These are phyloP conservation scores for Hydrozoanthus tunicans DNA, from an alignment of 64 coral and sea anemone species.

Conservation along the genomic window DNA sequence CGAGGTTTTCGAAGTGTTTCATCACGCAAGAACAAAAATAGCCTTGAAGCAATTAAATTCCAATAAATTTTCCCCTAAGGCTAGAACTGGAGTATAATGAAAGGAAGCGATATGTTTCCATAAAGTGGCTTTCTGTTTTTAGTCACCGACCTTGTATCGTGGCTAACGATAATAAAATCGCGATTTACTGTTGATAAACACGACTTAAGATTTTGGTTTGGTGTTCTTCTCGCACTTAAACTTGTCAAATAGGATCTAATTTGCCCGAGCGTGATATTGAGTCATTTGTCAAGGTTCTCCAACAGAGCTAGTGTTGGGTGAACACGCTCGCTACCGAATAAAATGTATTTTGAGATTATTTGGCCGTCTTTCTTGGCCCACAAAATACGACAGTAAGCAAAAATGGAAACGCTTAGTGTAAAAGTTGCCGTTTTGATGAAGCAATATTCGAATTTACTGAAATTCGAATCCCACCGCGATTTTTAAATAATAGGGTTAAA, in stretches of 20 bases:
- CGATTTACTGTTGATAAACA: not conserved
- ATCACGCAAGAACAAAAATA: not conserved
- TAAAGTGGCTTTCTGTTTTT: not conserved
- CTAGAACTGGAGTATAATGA: conserved; percentile 12
- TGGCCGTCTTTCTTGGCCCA: not conserved
- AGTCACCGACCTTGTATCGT: not conserved
- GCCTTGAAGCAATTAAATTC: conserved; percentile 19
- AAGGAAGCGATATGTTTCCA: not conserved
- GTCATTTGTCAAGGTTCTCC: not conserved
- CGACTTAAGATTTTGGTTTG: not conserved
- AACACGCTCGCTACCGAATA: not conserved
- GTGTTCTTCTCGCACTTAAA: not conserved
- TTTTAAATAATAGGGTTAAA: not conserved
- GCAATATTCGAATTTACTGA: no score
- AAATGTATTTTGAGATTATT: not conserved
- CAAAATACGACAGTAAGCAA: not conserved
- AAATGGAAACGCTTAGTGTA: not conserved
- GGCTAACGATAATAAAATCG: not conserved
- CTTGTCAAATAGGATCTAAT: not conserved
- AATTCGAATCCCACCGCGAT: not conserved
- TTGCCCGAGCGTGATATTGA: not conserved
- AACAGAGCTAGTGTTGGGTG: not conserved
- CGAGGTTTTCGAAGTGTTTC: not conserved
- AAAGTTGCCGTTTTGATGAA: not conserved
- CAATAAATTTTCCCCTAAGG: conserved; percentile 39